Percentiles rank a stretch among this genome's conserved stretches.
These are phyloP conservation scores for Maniola jurtina DNA, from an alignment of 1,140 invertebrate species.

Conservation along the genomic window DNA sequence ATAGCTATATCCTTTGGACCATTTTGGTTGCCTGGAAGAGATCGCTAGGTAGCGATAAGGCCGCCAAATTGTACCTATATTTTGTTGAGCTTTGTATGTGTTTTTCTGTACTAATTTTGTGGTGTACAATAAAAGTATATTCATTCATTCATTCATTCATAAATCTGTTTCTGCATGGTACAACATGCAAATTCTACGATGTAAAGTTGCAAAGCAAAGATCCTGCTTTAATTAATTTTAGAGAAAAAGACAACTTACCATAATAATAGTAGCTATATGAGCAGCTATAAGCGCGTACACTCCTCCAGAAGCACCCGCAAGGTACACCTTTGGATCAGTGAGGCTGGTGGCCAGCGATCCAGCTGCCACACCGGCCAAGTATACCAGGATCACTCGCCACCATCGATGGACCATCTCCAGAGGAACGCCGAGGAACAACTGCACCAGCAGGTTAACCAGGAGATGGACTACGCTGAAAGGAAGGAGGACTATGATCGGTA, in stretches of 20 bases:
- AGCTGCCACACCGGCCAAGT: conserved; percentile 89
- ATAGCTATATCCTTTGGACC: too few relatives aligned
- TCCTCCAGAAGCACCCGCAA: conserved; percentile 97
- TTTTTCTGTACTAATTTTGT: too few relatives aligned
- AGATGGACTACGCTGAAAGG: conserved; percentile 87
- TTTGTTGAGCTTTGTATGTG: too few relatives aligned
- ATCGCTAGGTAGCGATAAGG: too few relatives aligned
- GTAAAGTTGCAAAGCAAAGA: too few relatives aligned
- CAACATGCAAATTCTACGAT: too few relatives aligned
- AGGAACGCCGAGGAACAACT: conserved; percentile 94
- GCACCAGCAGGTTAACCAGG: conserved; percentile 94
- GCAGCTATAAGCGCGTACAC: conserved; percentile 97
- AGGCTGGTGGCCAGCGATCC: conserved; percentile 95
- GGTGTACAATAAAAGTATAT: too few relatives aligned
- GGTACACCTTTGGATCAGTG: conserved; percentile 89
- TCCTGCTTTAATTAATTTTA: too few relatives aligned
- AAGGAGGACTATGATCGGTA: conserved; percentile 13
- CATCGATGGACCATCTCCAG: conserved; percentile 97
- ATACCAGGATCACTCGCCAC: conserved; percentile 92
- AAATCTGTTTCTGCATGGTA: too few relatives aligned
- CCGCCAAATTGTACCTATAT: too few relatives aligned
- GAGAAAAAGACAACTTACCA: conserved; percentile 80
- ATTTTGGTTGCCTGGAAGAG: too few relatives aligned
- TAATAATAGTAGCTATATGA: conserved; percentile 95
- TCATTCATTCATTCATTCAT: too few relatives aligned